phyloP scores from a whole-genome alignment of 2,797 vertebrate species.

The Molothrus aeneus region DNA sequence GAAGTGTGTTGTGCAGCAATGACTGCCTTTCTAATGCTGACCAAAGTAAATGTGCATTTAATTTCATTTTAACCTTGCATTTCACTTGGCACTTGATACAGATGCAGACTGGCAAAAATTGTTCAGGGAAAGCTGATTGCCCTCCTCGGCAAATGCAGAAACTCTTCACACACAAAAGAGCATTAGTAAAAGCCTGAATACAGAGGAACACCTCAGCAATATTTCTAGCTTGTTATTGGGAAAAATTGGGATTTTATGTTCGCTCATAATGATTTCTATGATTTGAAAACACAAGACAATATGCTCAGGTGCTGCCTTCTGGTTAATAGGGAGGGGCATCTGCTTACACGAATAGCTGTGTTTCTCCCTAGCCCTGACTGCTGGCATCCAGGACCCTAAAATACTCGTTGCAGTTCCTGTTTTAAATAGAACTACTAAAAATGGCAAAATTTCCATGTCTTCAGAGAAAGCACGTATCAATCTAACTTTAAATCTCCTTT shows the following conservation, averaged over 20 bases:
- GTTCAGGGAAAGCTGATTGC: constrained; percentile 22
- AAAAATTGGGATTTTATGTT: background rate
- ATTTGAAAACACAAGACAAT: background rate
- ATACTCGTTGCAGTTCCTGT: constrained; percentile 18
- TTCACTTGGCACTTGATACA: constrained; percentile 33
- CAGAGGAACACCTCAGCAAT: background rate
- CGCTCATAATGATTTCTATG: background rate
- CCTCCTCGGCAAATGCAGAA: background rate
- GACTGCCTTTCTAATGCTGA: background rate
- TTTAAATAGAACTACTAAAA: constrained; percentile 65
- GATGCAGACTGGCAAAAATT: constrained; percentile 25
- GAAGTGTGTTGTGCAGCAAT: background rate
- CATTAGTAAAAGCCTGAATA: background rate
- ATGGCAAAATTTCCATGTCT: constrained; percentile 53
- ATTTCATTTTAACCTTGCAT: constrained; percentile 5
- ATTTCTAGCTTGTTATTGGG: background rate
- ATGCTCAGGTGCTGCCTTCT: background rate
- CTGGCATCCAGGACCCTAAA: constrained; percentile 43
- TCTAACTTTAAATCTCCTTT: background rate
- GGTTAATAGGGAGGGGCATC: background rate
- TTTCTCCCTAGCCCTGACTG: constrained; percentile 25
- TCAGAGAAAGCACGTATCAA: constrained; percentile 17
- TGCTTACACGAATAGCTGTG: background rate
- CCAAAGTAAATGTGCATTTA: background rate
- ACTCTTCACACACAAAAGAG: background rate